phyloP scores from a whole-genome alignment of 1,140 invertebrate genomes.

The Sesamia nonagrioides region DNA sequence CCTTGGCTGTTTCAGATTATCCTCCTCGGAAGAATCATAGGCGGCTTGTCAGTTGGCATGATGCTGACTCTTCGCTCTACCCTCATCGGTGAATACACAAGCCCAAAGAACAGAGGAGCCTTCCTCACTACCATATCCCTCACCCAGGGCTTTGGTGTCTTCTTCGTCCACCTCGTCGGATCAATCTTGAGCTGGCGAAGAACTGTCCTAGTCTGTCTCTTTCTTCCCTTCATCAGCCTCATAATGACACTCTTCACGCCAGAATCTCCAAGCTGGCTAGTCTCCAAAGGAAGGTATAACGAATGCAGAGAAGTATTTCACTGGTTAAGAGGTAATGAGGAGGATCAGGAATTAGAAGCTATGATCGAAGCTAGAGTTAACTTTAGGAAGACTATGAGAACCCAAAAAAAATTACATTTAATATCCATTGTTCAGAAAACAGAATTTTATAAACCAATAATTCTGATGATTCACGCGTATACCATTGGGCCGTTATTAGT shows the following conservation, averaged over 20 bases:
- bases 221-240: slow-evolving; percentile 83
- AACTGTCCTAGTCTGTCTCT: slow-evolving; percentile 83
- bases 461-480: slow-evolving; percentile 71
- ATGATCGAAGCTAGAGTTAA: slow-evolving; percentile 71
- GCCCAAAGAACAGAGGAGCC: slow-evolving; percentile 82
- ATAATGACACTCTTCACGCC: slow-evolving; percentile 87
- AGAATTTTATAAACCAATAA: slow-evolving; percentile 77
- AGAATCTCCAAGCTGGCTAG: slow-evolving; percentile 91
- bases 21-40: slow-evolving; percentile 54
- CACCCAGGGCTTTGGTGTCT: slow-evolving; percentile 79
- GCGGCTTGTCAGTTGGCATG: slow-evolving; percentile 59
- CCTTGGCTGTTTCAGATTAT: slow-evolving; percentile 38
- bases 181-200: slow-evolving; percentile 87
- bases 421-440: slow-evolving; percentile 61
- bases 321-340: slow-evolving; percentile 82
- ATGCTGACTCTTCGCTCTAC: slow-evolving; percentile 55
- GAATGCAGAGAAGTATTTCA: slow-evolving; percentile 83
- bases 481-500: slow-evolving; percentile 71
- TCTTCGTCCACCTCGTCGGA: slow-evolving; percentile 87
- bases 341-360: slow-evolving; percentile 72
- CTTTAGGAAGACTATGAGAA: slow-evolving; percentile 52
- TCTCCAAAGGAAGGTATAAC: slow-evolving; percentile 81
- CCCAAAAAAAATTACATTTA: slow-evolving; percentile 48
- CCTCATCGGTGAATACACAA: slow-evolving; percentile 64
- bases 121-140: slow-evolving; percentile 81